Evolutionary conservation across 2,888 invertebrate species (phyloP), one percentile per base, ranked within the genome.

Genomic region (Cheilosia impressa): DNA sequence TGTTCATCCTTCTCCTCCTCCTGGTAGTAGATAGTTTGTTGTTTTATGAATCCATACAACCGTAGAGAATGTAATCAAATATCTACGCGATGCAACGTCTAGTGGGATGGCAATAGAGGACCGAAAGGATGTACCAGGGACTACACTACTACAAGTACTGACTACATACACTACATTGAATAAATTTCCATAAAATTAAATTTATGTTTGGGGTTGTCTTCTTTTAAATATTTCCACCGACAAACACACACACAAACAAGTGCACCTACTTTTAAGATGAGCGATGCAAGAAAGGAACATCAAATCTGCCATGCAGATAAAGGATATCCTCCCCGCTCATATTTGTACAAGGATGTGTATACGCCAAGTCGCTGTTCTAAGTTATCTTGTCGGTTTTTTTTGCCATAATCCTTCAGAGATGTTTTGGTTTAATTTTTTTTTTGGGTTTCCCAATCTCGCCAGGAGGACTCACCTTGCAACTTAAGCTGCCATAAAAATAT

Each of bases 121-220:
- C 13, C 72, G 58, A 45, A 77, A 62, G 77, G 82, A 77, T 71
- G 52, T 53, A 45, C 60, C 53, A 19, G 9, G n/a, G 52, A 47
- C 43, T 31, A 31, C 31, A 47, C 43, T 31, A 31, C 31, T 52
- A 52, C 57, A 9, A 27, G 60, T 72, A 45, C 65, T 45, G 52
- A 38, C 52, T 58, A 55, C 31, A 60, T 80, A 60, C 45, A 68
- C 47, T 60, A 81, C 77, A 82, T 87, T 82, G 87, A 87, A 82
- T 87, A 87, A 87, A 87, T 87, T 87, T 87, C 87, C 87, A 87
- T 87, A 87, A 85, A 76, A 85, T 76, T 68, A 76, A 85, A 85
- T 85, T 72, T 81, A 76, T 85, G 72, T 62, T 66, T 24, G 50
- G 43, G 43, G 68, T 84, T 81, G 66, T 53, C 45, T 66, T 73